Percentiles rank a stretch among this genome's conserved stretches.
phyloP scores from a whole-genome alignment of 2,888 invertebrate genomes.

The Miltochrista miniata region DNA sequence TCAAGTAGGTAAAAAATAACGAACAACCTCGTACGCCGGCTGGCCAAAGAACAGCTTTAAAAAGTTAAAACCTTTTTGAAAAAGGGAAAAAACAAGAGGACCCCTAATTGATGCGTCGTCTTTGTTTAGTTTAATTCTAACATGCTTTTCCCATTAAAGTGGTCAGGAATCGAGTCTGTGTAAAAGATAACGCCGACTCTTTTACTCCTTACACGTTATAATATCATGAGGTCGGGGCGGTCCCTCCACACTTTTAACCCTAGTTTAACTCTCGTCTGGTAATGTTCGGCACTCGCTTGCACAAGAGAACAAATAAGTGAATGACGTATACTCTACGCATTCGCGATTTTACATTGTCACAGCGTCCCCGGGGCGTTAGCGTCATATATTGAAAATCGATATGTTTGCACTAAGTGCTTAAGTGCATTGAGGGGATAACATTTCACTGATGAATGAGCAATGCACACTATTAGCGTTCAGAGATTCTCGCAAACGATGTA shows the following conservation, averaged over 20 bases:
- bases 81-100: slow-evolving; percentile 58
- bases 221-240: slow-evolving; percentile 72
- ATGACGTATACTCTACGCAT: slow-evolving; percentile 60
- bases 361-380: slow-evolving; percentile 69
- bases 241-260: slow-evolving; percentile 64
- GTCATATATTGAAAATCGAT: slow-evolving; percentile 75
- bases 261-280: slow-evolving; percentile 65
- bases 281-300: slow-evolving; percentile 50
- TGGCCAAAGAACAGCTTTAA: slow-evolving; percentile 75
- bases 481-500: slow-evolving; percentile 14
- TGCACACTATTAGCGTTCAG: slow-evolving; percentile 56
- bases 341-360: slow-evolving; percentile 77
- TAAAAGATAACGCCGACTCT: slow-evolving; percentile 79
- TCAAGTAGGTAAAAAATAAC: slow-evolving; percentile 80
- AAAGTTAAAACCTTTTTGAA: slow-evolving; percentile 77
- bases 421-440: slow-evolving; percentile 77
- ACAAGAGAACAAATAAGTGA: slow-evolving; percentile 71
- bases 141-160: slow-evolving; percentile 84
- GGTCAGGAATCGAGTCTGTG: slow-evolving; percentile 78
- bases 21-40: slow-evolving; percentile 66
- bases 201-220: slow-evolving; percentile 82
- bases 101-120: slow-evolving; percentile 84
- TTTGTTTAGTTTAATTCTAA: slow-evolving; percentile 85
- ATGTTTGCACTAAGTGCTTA: slow-evolving; percentile 81
- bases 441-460: slow-evolving; percentile 75